A percentile compares a stretch with the other conserved stretches of the same genome.
phyloP scores from a whole-genome alignment of 2,797 vertebrate genomes.

The Scomberomorus guttatus region DNA sequence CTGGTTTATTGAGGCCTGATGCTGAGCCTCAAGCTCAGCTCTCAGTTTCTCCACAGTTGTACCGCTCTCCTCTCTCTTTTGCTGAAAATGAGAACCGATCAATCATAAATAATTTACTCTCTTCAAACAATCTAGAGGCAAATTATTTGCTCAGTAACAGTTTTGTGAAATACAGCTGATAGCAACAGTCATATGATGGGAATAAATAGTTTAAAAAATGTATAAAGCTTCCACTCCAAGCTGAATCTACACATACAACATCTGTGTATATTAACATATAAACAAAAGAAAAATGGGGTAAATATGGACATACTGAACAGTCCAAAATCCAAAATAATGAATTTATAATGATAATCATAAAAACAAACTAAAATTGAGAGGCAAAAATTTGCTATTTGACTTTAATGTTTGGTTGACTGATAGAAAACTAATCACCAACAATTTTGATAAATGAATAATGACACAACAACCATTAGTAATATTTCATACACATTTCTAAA shows the following conservation, averaged over 20 bases:
- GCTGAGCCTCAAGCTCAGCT: conserved; percentile 85
- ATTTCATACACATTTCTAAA: background rate
- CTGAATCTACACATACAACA: background rate
- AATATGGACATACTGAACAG: background rate
- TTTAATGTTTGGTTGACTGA: too few species aligned
- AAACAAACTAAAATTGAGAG: too few species aligned
- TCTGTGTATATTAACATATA: background rate
- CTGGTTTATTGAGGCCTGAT: conserved; percentile 75
- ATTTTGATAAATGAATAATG: too few species aligned
- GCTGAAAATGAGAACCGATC: conserved; percentile 65
- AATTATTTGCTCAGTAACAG: background rate
- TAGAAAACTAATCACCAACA: too few species aligned
- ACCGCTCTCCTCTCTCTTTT: conserved; percentile 83
- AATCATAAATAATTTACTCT: conserved; percentile 4
- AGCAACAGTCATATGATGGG: too few species aligned
- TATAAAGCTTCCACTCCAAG: background rate
- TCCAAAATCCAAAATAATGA: too few species aligned
- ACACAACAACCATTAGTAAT: background rate
- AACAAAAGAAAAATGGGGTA: background rate
- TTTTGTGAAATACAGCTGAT: background rate
- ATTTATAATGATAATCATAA: too few species aligned
- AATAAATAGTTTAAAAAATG: background rate
- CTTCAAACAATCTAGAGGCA: background rate
- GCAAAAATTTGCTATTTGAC: too few species aligned
- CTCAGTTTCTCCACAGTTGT: conserved; percentile 81